Conservation (phyloP, 2,113 vertebrate species). For the Bombycilla garrulus region DNA sequence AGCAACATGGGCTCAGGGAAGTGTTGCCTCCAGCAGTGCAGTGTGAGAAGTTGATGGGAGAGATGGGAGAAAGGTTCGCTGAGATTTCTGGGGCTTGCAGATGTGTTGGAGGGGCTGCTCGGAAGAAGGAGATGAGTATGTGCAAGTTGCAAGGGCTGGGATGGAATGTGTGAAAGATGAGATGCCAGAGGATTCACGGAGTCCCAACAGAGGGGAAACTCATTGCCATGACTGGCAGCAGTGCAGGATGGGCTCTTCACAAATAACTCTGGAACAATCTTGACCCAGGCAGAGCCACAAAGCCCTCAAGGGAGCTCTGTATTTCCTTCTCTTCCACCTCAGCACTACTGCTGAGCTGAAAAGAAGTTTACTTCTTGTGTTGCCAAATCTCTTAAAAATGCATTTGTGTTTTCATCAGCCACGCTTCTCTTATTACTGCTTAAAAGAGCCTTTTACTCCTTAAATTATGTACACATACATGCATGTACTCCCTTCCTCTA, state of each 20-base stretch:
- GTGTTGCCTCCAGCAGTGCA: background rate
- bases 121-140: background rate
- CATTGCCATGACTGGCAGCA: background rate
- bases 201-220: background rate
- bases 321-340: background rate
- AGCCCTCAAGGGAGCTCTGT: background rate
- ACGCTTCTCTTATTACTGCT: background rate
- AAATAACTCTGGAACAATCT: background rate
- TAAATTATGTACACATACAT: background rate
- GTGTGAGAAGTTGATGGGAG: background rate
- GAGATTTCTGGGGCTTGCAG: background rate
- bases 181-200: background rate
- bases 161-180: background rate
- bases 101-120: background rate
- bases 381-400: background rate
- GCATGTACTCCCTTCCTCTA: background rate
- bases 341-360: background rate
- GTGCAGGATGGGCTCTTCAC: background rate
- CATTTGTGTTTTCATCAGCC: background rate
- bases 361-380: background rate
- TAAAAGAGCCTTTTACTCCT: background rate
- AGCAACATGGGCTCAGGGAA: background rate
- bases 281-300: background rate
- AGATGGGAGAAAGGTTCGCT: background rate
- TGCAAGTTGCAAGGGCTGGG: background rate